These are phyloP conservation scores for Platorchestia sp. DNA, from an alignment of 1,140 invertebrate species.

Conservation along the genomic window DNA sequence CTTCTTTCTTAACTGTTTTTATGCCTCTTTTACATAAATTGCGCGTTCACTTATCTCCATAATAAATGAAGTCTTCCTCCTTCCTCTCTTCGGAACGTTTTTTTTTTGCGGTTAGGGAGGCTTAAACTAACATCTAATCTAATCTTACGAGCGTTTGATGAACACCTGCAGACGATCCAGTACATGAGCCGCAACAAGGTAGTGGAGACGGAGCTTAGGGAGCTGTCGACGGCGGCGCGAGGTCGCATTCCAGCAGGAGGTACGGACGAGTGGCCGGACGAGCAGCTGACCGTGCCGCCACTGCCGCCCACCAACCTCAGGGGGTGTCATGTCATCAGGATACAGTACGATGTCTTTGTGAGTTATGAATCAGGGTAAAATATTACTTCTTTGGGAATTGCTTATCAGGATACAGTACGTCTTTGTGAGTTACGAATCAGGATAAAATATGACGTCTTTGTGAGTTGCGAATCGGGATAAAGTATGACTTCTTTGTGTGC, in stretches of 20 bases:
- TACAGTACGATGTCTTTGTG: conserved; percentile 95
- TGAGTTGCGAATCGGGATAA: too few species aligned
- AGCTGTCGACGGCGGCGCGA: conserved; percentile 83
- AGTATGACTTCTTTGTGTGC: too few species aligned
- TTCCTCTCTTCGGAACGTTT: too few species aligned
- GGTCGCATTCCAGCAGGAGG: conserved; percentile 87
- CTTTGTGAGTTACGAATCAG: too few species aligned
- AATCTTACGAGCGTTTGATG: background rate
- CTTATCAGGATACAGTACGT: background rate
- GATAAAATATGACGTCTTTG: too few species aligned
- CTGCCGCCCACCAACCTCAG: conserved; percentile 95
- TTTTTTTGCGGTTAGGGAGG: too few species aligned
- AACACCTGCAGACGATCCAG: conserved; percentile 83
- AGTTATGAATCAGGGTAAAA: too few species aligned
- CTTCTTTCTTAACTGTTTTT: too few species aligned
- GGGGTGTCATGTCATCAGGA: conserved; percentile 93
- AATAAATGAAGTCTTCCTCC: too few species aligned
- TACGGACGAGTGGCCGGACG: conserved; percentile 88
- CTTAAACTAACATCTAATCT: too few species aligned
- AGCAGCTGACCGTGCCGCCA: conserved; percentile 93
- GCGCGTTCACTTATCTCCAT: too few species aligned
- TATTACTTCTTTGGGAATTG: background rate
- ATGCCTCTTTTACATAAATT: too few species aligned
- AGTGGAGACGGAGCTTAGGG: conserved; percentile 87
- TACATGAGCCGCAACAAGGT: conserved; percentile 89